These are phyloP conservation scores for Ectropis crepuscularia DNA, from an alignment of 2,888 invertebrate species.

Conservation along the genomic window DNA sequence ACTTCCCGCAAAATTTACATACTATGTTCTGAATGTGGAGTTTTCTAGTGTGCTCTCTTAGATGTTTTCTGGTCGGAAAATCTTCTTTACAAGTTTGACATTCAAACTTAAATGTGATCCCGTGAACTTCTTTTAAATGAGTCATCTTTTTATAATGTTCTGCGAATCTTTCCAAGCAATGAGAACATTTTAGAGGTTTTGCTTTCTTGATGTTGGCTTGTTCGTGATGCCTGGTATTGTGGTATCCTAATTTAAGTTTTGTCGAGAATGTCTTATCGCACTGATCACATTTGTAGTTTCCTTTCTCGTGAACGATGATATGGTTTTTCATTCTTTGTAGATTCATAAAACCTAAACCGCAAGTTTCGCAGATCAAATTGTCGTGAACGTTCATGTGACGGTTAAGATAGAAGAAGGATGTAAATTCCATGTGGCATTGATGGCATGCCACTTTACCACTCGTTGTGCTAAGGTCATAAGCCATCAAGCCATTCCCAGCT, in stretches of 20 bases:
- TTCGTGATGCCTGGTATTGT: constrained; percentile 72
- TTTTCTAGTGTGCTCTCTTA: constrained; percentile 76
- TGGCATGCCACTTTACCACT: constrained; percentile 70
- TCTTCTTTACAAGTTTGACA: constrained; percentile 66
- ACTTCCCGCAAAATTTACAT: constrained; percentile 73
- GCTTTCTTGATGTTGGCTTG: constrained; percentile 66
- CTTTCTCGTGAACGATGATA: constrained; percentile 71
- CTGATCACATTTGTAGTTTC: constrained; percentile 70
- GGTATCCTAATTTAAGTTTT: constrained; percentile 72
- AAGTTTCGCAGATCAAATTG: constrained; percentile 76
- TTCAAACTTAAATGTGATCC: constrained; percentile 72
- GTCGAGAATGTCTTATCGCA: constrained; percentile 72
- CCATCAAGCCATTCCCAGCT: constrained; percentile 75
- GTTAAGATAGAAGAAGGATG: constrained; percentile 73
- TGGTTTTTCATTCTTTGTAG: constrained; percentile 74
- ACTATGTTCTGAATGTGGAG: constrained; percentile 73
- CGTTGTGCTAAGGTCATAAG: constrained; percentile 64
- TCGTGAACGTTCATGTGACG: constrained; percentile 79
- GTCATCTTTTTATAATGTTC: constrained; percentile 78
- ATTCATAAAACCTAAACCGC: constrained; percentile 77
- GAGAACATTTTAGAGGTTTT: constrained; percentile 75
- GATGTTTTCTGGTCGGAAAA: constrained; percentile 65
- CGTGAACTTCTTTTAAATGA: constrained; percentile 72
- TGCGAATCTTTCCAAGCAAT: constrained; percentile 73
- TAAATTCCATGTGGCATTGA: constrained; percentile 71